phyloP scores from a whole-genome alignment of 2,888 invertebrate genomes.

The Lepidocyrtinus sp. region DNA sequence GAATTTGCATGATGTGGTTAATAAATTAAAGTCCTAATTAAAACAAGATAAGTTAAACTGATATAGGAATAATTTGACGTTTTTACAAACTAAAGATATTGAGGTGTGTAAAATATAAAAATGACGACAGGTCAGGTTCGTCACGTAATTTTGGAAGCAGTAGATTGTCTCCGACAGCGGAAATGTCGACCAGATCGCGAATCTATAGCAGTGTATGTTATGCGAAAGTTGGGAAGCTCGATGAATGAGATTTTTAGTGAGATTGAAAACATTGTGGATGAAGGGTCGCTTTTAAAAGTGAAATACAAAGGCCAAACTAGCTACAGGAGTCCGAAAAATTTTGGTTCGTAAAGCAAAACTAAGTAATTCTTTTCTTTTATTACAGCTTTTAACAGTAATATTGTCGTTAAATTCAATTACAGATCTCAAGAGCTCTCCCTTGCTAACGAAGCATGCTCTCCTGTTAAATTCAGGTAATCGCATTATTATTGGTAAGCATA shows the following conservation, averaged over 20 bases:
- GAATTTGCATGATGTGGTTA: too few relatives aligned
- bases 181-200: slow-evolving; percentile 89
- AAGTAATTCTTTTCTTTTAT: not conserved
- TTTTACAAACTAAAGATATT: too few relatives aligned
- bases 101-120: too few relatives aligned
- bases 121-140: slow-evolving; percentile 56
- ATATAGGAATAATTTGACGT: too few relatives aligned
- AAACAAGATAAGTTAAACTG: too few relatives aligned
- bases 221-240: slow-evolving; percentile 77
- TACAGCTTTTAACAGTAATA: slow-evolving; percentile 8
- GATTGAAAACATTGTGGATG: slow-evolving; percentile 82
- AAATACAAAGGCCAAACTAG: slow-evolving; percentile 90
- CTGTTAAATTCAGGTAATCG: too few relatives aligned
- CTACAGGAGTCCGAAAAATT: slow-evolving; percentile 84
- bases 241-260: slow-evolving; percentile 73
- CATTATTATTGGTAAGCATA: too few relatives aligned
- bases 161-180: slow-evolving; percentile 86
- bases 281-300: slow-evolving; percentile 84
- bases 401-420: slow-evolving; percentile 73
- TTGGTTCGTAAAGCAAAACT: slow-evolving; percentile 67
- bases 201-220: slow-evolving; percentile 86
- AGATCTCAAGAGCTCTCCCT: slow-evolving; percentile 70
- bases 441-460: slow-evolving; percentile 74
- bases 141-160: slow-evolving; percentile 85
- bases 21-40: too few relatives aligned